phyloP scores from a whole-genome alignment of 2,888 invertebrate species.

The Hyalella azteca region DNA sequence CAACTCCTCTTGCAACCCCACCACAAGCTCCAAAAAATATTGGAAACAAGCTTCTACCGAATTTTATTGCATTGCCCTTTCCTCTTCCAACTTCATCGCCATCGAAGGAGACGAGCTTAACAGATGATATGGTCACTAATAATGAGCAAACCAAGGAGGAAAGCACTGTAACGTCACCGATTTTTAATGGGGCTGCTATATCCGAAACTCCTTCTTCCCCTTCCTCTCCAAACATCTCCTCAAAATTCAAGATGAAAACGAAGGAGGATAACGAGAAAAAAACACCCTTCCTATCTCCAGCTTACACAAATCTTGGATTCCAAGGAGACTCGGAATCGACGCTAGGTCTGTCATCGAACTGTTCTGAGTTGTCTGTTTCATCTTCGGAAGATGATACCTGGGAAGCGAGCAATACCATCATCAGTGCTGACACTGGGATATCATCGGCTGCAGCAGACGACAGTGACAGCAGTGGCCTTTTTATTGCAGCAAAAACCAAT shows the following conservation, averaged over 20 bases:
- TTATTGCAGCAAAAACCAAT: neutral
- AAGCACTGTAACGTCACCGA: too few relatives aligned
- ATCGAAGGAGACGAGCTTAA: neutral
- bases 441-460: neutral
- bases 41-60: neutral
- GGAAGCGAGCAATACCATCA: neutral
- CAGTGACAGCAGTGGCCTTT: constrained; percentile 18
- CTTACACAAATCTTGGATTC: neutral
- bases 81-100: neutral
- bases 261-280: neutral
- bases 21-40: too few relatives aligned
- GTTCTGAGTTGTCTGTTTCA: neutral
- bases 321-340: constrained; percentile 13
- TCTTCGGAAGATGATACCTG: constrained; percentile 10
- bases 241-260: neutral
- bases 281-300: neutral
- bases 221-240: too few relatives aligned
- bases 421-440: neutral
- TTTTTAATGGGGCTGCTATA: too few relatives aligned
- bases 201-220: too few relatives aligned
- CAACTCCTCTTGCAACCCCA: neutral
- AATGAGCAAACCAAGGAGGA: too few relatives aligned
- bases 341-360: neutral
- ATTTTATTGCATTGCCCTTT: neutral
- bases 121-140: too few relatives aligned